Base-by-base conservation (phyloP, 2,113 vertebrate species). In the Poecilia latipinna region DNA sequence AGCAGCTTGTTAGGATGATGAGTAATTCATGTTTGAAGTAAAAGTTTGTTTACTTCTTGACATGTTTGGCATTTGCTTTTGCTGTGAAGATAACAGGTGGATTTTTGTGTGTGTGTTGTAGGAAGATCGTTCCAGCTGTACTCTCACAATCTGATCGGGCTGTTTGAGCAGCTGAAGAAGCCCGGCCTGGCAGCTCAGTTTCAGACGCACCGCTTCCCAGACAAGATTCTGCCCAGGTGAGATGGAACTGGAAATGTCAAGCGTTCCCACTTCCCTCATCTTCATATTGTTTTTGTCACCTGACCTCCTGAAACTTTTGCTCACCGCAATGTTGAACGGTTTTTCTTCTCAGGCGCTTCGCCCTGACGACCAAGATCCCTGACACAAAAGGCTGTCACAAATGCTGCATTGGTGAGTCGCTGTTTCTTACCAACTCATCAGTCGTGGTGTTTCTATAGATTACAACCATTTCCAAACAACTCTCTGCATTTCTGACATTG, bases 341-440 rank as follows among this genome's bases (percentile, higher is more conserved):
- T 32, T 90, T 68, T 94, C 29, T 87, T 62, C 95, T 76, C 94
- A 99, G 98, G 94, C 98, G 97, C 74, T 99, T 99, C 73, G 96
- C 98, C 88, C 92, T 99, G 92, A 98, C 98, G 0, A 97, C 97
- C 62, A 99, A 99, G 93, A 99, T 99, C 90, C 98, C 97, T 0
- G 98, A 99, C 87, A 99, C 98, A 80, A 99, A 99, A 94, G 97
- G 98, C 82, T 99, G 98, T 88, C 98, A 99, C 93, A 99, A 98
- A 92, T 99, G 98, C 93, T 99, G 98, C 86, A 99, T 99, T 80
- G 98, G 98, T 99, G 84, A 96, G 97, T 93, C 68, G 0, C 54
- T 51, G 48, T 32, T 57, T 19, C 51, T 29, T 65, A 26, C 29
- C 33, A 44, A 12, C 61, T 35, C 65, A 22, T 70, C 24, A 19